phyloP scores from a whole-genome alignment of 1,140 invertebrate species.

The Dendroctonus valens region DNA sequence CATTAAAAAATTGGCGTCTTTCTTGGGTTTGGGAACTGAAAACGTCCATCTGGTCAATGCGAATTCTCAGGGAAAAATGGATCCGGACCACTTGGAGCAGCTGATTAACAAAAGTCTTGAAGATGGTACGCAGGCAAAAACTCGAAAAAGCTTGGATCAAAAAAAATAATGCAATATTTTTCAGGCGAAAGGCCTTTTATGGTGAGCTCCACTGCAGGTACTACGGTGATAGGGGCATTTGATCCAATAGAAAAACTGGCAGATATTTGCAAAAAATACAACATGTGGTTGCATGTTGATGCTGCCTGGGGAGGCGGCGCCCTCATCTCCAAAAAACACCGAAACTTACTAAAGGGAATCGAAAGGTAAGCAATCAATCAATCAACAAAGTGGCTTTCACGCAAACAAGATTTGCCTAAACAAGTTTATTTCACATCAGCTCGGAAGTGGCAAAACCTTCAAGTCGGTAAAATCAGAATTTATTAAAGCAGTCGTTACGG shows the following conservation, averaged over 20 bases:
- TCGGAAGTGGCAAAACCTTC: too few species aligned
- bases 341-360: constrained; percentile 74
- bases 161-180: constrained; percentile 5
- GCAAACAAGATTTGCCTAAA: too few species aligned
- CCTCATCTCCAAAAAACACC: constrained; percentile 78
- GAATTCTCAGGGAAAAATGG: constrained; percentile 78
- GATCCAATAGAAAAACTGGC: constrained; percentile 83
- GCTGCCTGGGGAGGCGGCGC: constrained; percentile 92
- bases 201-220: constrained; percentile 88
- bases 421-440: too few species aligned
- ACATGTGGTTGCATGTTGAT: constrained; percentile 94
- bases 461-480: too few species aligned
- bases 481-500: too few species aligned
- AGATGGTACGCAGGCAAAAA: constrained; percentile 51
- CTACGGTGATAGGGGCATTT: constrained; percentile 81
- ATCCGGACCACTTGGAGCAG: constrained; percentile 64
- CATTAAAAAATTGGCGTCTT: constrained; percentile 79
- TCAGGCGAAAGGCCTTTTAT: constrained; percentile 71
- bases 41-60: constrained; percentile 74
- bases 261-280: constrained; percentile 76
- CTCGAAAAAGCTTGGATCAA: background rate
- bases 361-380: constrained; percentile 56
- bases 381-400: too few species aligned
- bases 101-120: constrained; percentile 66
- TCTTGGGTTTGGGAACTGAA: constrained; percentile 74